A percentile compares a stretch with the other conserved stretches of the same genome.
Evolutionary conservation across 2,888 invertebrate species (phyloP).

Genomic region (Abrostola triplasia): DNA sequence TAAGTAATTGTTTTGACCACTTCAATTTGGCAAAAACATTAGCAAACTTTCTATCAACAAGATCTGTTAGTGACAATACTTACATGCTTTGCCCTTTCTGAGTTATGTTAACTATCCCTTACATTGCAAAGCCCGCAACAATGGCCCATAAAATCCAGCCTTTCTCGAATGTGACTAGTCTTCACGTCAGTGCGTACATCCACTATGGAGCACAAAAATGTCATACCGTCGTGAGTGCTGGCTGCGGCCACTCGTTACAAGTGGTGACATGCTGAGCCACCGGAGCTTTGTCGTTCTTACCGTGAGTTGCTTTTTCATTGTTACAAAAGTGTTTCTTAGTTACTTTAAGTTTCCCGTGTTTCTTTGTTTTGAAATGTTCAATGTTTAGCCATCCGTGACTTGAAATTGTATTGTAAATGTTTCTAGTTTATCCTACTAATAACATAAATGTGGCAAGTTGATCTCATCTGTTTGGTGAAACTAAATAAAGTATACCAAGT

Average conservation of each 20-base stretch:
- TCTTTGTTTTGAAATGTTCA: not conserved
- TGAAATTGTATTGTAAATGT: not conserved
- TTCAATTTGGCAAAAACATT: no score
- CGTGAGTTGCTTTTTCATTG: conserved; percentile 51
- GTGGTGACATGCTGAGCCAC: conserved; percentile 54
- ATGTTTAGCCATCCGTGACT: not conserved
- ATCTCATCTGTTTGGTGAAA: not conserved
- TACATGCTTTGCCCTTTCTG: no score
- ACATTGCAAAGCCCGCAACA: conserved; percentile 34
- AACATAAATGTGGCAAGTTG: not conserved
- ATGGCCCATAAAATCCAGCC: conserved; percentile 44
- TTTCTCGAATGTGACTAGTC: conserved; percentile 46
- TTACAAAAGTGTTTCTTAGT: conserved; percentile 35
- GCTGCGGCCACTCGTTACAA: conserved; percentile 50
- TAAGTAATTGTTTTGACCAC: no score
- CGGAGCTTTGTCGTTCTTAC: conserved; percentile 44
- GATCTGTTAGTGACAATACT: no score
- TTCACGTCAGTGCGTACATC: conserved; percentile 39
- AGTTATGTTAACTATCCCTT: conserved; percentile 13
- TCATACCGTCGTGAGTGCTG: conserved; percentile 49
- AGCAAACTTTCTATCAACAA: no score
- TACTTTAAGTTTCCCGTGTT: conserved; percentile 16
- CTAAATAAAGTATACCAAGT: not conserved
- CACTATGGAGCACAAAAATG: conserved; percentile 36
- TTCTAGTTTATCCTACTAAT: not conserved